Percentiles rank a stretch among this genome's conserved stretches.
These are phyloP conservation scores for Melanophora roralis DNA, from an alignment of 2,888 invertebrate species.

Conservation along the genomic window DNA sequence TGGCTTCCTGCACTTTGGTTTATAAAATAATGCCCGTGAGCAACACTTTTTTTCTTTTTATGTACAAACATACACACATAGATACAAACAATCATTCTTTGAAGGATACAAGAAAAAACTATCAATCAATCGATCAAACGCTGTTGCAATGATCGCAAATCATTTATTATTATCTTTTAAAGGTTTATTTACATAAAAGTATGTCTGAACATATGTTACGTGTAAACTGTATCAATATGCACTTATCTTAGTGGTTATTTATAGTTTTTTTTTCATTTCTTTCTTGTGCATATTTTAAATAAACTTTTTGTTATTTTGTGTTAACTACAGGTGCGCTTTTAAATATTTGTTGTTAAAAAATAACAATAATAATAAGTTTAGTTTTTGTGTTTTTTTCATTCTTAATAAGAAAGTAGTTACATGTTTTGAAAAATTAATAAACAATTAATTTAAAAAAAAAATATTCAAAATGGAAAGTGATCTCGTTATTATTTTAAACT, in stretches of 20 bases:
- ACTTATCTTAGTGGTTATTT: background rate
- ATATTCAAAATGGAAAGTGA: no score
- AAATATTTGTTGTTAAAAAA: background rate
- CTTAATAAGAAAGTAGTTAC: constrained; percentile 20
- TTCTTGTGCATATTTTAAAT: background rate
- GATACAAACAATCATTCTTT: no score
- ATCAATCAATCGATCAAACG: constrained; percentile 63
- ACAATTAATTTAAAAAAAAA: constrained; percentile 12
- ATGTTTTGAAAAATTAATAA: constrained; percentile 29
- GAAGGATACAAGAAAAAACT: constrained; percentile 13
- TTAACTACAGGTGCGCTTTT: constrained; percentile 51
- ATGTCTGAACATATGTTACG: constrained; percentile 25
- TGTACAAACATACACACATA: background rate
- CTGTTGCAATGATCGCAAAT: constrained; percentile 70
- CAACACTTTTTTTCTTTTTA: constrained; percentile 1
- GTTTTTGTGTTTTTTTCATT: constrained; percentile 25
- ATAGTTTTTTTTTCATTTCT: background rate
- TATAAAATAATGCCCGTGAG: constrained; percentile 33
- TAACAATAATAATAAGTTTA: constrained; percentile 34
- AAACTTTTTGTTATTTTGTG: constrained; percentile 6
- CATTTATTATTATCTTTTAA: constrained; percentile 73
- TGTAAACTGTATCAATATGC: no score
- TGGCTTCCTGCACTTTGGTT: constrained; percentile 3
- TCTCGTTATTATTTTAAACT: no score
- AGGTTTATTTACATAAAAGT: constrained; percentile 61